Conservation (phyloP, 2,888 invertebrate species). For the Synanthedon formicaeformis region DNA sequence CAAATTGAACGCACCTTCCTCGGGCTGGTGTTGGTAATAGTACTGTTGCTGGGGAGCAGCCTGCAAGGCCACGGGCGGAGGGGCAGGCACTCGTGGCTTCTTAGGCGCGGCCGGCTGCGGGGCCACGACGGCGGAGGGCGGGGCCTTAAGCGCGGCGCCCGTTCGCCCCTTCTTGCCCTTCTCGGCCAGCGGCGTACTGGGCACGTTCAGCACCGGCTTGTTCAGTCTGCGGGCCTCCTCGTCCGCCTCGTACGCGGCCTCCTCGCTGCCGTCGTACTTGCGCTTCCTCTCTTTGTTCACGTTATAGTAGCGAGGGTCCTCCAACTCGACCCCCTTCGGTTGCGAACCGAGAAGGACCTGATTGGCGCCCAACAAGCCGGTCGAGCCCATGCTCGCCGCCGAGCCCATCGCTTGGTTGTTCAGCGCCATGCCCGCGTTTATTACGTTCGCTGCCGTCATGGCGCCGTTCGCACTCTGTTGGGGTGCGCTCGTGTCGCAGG, state of each 20-base stretch:
- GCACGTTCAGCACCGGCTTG: constrained; percentile 66
- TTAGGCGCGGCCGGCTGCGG: constrained; percentile 60
- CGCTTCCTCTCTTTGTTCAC: constrained; percentile 79
- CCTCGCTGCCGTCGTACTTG: constrained; percentile 76
- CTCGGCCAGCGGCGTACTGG: constrained; percentile 57
- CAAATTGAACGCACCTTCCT: constrained; percentile 72
- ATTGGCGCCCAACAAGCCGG: constrained; percentile 53
- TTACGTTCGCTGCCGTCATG: constrained; percentile 41
- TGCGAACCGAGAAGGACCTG: constrained; percentile 39
- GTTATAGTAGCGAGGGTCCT: constrained; percentile 80
- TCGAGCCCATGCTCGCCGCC: constrained; percentile 41
- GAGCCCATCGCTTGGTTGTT: constrained; percentile 46
- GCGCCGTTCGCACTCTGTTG: constrained; percentile 58
- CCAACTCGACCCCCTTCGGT: constrained; percentile 65
- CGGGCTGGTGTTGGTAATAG: constrained; percentile 70
- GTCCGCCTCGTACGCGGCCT: constrained; percentile 73
- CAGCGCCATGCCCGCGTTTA: constrained; percentile 48
- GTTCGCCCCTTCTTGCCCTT: constrained; percentile 57
- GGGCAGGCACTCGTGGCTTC: constrained; percentile 58
- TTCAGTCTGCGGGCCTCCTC: constrained; percentile 61
- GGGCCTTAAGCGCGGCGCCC: constrained; percentile 36
- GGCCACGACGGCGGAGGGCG: constrained; percentile 52
- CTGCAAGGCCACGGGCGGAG: constrained; percentile 55
- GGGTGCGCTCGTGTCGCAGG: constrained; percentile 42
- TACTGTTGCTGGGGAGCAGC: constrained; percentile 64